Conservation (phyloP, 1,140 invertebrate species). For the Oreohelix idahoensis region DNA sequence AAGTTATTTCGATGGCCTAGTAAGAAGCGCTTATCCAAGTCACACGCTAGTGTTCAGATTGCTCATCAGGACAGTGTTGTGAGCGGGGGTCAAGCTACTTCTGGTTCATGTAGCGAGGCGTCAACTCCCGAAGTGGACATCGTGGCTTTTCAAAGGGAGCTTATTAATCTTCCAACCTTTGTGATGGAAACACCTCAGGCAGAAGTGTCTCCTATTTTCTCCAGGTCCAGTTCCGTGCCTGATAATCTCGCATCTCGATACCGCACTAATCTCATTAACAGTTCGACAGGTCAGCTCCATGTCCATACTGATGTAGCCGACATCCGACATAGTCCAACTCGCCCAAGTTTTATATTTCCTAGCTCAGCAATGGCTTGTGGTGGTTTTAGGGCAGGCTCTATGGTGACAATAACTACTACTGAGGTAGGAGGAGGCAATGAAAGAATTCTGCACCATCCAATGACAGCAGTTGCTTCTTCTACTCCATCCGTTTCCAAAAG, state of each 20-base stretch:
- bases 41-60: conserved; percentile 61
- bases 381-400: conserved; percentile 43
- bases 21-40: conserved; percentile 66
- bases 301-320: conserved; percentile 43
- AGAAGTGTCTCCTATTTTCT: conserved; percentile 67
- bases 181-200: conserved; percentile 68
- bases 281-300: conserved; percentile 50
- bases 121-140: conserved; percentile 65
- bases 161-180: conserved; percentile 73
- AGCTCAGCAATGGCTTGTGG: neutral
- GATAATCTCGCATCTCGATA: conserved; percentile 60
- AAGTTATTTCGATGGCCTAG: conserved; percentile 66
- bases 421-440: conserved; percentile 48
- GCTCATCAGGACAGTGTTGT: conserved; percentile 44
- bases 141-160: conserved; percentile 69
- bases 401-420: conserved; percentile 67
- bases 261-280: conserved; percentile 47
- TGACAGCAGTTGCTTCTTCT: conserved; percentile 32
- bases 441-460: conserved; percentile 28
- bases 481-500: neutral
- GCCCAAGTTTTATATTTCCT: conserved; percentile 39
- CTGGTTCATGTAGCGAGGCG: conserved; percentile 39
- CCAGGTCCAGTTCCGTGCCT: conserved; percentile 70
- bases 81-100: conserved; percentile 39
- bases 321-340: conserved; percentile 35